A percentile compares a stretch with the other conserved stretches of the same genome.
phyloP scores from a whole-genome alignment of 2,888 invertebrate species.

The Eupithecia centaureata region DNA sequence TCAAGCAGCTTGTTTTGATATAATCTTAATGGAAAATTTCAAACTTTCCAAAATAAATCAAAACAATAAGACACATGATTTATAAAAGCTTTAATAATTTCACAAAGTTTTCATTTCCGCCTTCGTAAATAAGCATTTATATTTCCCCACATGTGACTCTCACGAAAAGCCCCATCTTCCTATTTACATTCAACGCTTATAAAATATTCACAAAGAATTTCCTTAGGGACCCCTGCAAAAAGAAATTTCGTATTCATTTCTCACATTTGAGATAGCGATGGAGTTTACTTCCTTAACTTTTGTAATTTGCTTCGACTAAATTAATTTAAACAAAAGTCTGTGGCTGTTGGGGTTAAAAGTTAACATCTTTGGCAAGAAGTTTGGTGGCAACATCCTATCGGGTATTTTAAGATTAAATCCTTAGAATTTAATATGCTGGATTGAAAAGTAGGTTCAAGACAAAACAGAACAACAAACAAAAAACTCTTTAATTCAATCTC shows the following conservation, averaged over 20 bases:
- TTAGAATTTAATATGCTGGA: too few species aligned
- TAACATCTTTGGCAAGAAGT: conserved; percentile 22
- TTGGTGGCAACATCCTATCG: conserved; percentile 20
- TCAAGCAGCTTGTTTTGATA: neutral
- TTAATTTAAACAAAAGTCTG: conserved; percentile 41
- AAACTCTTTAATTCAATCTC: neutral
- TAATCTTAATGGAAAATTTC: neutral
- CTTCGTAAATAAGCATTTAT: conserved; percentile 30
- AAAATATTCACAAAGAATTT: conserved; percentile 52
- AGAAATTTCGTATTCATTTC: conserved; percentile 53
- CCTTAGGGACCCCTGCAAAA: conserved; percentile 42
- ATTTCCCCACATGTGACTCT: conserved; percentile 30
- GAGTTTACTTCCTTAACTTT: conserved; percentile 41
- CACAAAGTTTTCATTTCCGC: conserved; percentile 15
- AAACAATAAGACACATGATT: conserved; percentile 7
- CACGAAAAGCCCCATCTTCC: conserved; percentile 31
- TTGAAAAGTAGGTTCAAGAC: too few species aligned
- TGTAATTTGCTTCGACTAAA: conserved; percentile 40
- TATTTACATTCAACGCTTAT: conserved; percentile 47
- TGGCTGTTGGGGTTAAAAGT: conserved; percentile 25
- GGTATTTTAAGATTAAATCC: neutral
- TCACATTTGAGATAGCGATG: conserved; percentile 42
- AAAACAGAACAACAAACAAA: neutral
- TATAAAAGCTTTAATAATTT: conserved; percentile 4
- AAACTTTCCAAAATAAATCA: neutral